These are phyloP conservation scores for Mythimna vitellina DNA, from an alignment of 2,888 invertebrate species.

Conservation along the genomic window DNA sequence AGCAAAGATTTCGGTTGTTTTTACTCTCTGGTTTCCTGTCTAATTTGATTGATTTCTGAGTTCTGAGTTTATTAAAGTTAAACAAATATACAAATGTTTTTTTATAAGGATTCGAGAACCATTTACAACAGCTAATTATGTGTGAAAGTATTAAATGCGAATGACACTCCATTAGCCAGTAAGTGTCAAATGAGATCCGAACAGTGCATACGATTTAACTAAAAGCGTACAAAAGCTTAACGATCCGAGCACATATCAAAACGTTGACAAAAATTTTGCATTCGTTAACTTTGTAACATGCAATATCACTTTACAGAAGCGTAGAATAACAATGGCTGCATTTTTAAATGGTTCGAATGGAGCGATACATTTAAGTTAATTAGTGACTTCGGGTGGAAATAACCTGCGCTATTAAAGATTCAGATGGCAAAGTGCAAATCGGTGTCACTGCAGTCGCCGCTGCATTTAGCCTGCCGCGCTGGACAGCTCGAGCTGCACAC, in stretches of 20 bases:
- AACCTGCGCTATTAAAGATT: conserved; percentile 85
- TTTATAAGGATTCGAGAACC: background rate
- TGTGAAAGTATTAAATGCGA: conserved; percentile 1
- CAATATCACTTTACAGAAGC: conserved; percentile 57
- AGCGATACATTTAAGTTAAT: conserved; percentile 76
- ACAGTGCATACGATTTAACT: conserved; percentile 29
- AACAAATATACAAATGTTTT: background rate
- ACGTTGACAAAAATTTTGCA: conserved; percentile 39
- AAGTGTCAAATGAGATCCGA: conserved; percentile 35
- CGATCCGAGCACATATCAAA: conserved; percentile 40
- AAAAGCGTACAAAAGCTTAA: conserved; percentile 39
- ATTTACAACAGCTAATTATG: background rate
- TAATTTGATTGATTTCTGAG: conserved; percentile 76
- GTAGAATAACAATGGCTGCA: conserved; percentile 47
- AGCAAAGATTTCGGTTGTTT: conserved; percentile 76
- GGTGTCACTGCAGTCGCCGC: conserved; percentile 83
- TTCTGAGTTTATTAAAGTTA: conserved; percentile 32
- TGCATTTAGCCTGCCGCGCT: conserved; percentile 82
- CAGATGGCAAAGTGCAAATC: conserved; percentile 87
- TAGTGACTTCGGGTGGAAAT: conserved; percentile 81
- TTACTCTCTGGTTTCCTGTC: conserved; percentile 68
- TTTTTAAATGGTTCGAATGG: conserved; percentile 62
- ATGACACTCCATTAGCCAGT: conserved; percentile 16
- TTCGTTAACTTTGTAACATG: conserved; percentile 47
- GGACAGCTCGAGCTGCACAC: conserved; percentile 75